These are phyloP conservation scores for Seriola quinqueradiata DNA, from an alignment of 2,113 vertebrate genomes.

Conservation along the genomic window DNA sequence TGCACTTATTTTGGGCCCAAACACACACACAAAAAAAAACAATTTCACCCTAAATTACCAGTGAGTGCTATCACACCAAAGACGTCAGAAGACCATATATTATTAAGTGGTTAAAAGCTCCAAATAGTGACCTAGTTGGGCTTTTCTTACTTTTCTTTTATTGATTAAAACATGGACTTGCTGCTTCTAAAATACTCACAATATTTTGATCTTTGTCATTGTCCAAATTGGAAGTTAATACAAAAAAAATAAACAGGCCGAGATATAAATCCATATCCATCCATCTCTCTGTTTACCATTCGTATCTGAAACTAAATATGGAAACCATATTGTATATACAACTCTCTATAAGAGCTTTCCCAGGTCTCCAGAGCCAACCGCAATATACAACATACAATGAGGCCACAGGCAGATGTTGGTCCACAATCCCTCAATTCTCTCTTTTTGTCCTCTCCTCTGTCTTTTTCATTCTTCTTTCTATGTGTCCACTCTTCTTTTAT, in stretches of 20 bases:
- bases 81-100: not conserved
- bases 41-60: constrained; percentile 19
- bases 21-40: constrained; percentile 27
- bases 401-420: constrained; percentile 6
- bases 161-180: not conserved
- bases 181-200: not conserved
- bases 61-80: not conserved
- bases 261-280: constrained; percentile 11
- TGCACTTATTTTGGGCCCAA: constrained; percentile 35
- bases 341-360: constrained; percentile 35
- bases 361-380: constrained; percentile 22
- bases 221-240: constrained; percentile 3
- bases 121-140: not conserved
- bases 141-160: not conserved
- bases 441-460: not conserved
- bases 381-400: constrained; percentile 18
- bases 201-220: constrained; percentile 16
- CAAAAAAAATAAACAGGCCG: constrained; percentile 38
- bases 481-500: not conserved
- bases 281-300: constrained; percentile 16
- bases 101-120: not conserved
- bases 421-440: not conserved
- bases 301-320: constrained; percentile 49
- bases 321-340: constrained; percentile 50
- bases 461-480: not conserved